These are phyloP conservation scores for Crocidura indochinensis DNA, from an alignment of 2,797 vertebrate genomes.

Conservation along the genomic window DNA sequence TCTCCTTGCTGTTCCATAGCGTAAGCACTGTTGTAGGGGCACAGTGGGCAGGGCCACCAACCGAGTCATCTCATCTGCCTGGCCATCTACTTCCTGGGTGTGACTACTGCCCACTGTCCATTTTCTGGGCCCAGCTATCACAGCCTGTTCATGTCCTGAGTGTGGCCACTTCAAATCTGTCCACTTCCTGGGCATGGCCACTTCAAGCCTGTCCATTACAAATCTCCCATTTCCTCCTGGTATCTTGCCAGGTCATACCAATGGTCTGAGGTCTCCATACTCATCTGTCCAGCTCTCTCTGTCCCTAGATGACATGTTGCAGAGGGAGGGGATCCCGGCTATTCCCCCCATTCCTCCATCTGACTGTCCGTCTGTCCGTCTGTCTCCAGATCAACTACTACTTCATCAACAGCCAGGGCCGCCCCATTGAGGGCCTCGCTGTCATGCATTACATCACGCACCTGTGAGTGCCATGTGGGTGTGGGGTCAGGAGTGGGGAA, in stretches of 20 bases:
- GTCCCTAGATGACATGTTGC: not conserved
- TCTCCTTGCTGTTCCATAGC: conserved; percentile 93
- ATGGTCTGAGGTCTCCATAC: too few species aligned
- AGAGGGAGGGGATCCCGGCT: not conserved
- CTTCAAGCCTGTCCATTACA: too few species aligned
- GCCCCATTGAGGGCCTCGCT: conserved; percentile 93
- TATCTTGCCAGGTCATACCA: too few species aligned
- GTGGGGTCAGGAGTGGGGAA: too few species aligned
- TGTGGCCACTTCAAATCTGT: not conserved
- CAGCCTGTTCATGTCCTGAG: not conserved
- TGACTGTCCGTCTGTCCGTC: not conserved
- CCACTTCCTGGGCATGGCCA: too few species aligned
- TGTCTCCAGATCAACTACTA: conserved; percentile 93
- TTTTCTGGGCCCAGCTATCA: too few species aligned
- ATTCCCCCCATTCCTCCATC: accelerated
- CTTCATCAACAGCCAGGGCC: conserved; percentile 94
- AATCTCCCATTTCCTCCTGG: too few species aligned
- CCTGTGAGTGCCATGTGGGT: conserved; percentile 89
- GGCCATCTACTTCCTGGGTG: not conserved
- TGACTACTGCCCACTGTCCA: too few species aligned
- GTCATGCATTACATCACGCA: conserved; percentile 95
- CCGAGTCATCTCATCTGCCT: not conserved
- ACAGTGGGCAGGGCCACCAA: not conserved
- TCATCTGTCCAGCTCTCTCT: too few species aligned
- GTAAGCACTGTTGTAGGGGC: conserved; percentile 87